Evolutionary conservation across 2,113 vertebrate genomes (phyloP).

Genomic region (Camelus dromedarius): DNA sequence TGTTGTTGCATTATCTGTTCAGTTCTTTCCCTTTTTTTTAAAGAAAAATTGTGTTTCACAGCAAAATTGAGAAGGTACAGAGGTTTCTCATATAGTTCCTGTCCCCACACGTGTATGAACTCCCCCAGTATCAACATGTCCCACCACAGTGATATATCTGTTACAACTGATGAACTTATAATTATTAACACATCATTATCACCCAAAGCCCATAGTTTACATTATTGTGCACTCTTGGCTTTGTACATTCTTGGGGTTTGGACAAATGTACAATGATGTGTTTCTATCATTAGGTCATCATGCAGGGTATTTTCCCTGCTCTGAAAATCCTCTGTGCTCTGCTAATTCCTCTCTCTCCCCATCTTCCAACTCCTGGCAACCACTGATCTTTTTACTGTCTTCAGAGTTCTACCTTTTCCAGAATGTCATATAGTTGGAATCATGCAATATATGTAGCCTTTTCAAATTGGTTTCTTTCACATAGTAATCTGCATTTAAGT

Average conservation of each 20-base stretch:
- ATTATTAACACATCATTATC: not conserved
- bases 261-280: too few relatives aligned
- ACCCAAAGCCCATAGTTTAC: not conserved
- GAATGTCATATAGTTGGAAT: too few relatives aligned
- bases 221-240: too few relatives aligned
- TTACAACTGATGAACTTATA: not conserved
- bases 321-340: not conserved
- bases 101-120: too few relatives aligned
- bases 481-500: too few relatives aligned
- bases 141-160: not conserved
- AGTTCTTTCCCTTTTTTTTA: not conserved
- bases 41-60: not conserved
- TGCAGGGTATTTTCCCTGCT: not conserved
- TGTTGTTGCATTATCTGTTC: not conserved
- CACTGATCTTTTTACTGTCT: not conserved
- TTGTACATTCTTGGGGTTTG: too few relatives aligned
- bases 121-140: not conserved
- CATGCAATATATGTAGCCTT: too few relatives aligned
- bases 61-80: not conserved
- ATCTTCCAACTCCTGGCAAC: not conserved
- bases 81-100: not conserved
- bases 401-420: too few relatives aligned
- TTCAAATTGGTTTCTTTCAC: too few relatives aligned
- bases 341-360: not conserved
- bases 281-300: not conserved